Percentiles rank a stretch among this genome's conserved stretches.
These are phyloP conservation scores for Calliphora vomitoria DNA, from an alignment of 2,888 invertebrate species.

Conservation along the genomic window DNA sequence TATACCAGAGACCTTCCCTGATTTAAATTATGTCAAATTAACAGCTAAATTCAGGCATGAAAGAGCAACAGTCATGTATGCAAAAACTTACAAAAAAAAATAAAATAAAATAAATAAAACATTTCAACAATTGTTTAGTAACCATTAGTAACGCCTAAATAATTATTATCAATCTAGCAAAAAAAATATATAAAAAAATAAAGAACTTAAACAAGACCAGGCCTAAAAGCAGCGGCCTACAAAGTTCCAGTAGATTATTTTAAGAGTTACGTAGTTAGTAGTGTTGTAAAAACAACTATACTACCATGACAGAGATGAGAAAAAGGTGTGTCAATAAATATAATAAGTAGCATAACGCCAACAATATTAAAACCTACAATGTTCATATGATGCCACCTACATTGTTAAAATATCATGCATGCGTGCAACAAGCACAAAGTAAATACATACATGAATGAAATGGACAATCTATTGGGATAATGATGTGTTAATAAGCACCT, in stretches of 20 bases:
- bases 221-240: not conserved
- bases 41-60: constrained; percentile 24
- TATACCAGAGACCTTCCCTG: constrained; percentile 35
- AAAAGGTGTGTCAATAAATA: constrained; percentile 45
- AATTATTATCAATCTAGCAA: constrained; percentile 12
- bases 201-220: not conserved
- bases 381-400: constrained; percentile 51
- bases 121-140: constrained; percentile 41
- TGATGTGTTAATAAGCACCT: constrained; percentile 1
- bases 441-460: constrained; percentile 16
- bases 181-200: not conserved
- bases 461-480: not conserved
- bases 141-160: constrained; percentile 59
- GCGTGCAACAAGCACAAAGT: constrained; percentile 25
- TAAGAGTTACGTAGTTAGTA: not conserved
- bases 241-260: not conserved
- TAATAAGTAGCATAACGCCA: constrained; percentile 24
- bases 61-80: not conserved
- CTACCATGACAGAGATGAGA: not conserved
- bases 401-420: constrained; percentile 18
- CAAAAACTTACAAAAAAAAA: constrained; percentile 22
- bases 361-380: constrained; percentile 12
- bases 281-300: not conserved
- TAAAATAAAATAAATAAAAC: too few species aligned
- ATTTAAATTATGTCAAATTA: constrained; percentile 39